Conservation (phyloP, 2,888 invertebrate genomes). For the Cheilosia vernalis region DNA sequence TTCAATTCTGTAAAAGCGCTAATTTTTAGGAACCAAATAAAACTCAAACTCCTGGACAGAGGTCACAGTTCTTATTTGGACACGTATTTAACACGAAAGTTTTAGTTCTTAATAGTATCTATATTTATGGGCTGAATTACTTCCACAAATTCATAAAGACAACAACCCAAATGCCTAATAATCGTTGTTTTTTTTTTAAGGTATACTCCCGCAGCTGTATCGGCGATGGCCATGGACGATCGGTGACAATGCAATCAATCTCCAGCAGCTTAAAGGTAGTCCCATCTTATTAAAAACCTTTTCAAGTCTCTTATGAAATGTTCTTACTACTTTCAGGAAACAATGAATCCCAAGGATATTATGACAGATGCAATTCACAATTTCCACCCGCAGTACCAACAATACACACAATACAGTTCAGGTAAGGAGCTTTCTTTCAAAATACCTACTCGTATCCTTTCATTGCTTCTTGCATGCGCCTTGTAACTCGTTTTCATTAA, state of each 20-base stretch:
- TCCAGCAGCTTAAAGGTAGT: conserved; percentile 97
- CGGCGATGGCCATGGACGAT: conserved; percentile 93
- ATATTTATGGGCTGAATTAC: no score
- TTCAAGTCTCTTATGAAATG: conserved; percentile 1
- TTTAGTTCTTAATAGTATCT: no score
- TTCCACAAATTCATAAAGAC: no score
- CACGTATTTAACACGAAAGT: no score
- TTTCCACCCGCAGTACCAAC: conserved; percentile 99
- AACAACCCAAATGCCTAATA: neutral
- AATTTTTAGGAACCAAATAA: no score
- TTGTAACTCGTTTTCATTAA: conserved; percentile 52
- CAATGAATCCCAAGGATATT: conserved; percentile 99
- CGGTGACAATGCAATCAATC: conserved; percentile 99
- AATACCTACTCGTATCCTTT: conserved; percentile 20
- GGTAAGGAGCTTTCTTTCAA: conserved; percentile 86
- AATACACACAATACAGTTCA: conserved; percentile 98
- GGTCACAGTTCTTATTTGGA: no score
- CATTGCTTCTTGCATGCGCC: conserved; percentile 75
- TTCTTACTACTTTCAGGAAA: conserved; percentile 87
- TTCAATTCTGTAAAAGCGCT: no score
- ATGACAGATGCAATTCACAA: conserved; percentile 99
- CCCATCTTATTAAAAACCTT: neutral
- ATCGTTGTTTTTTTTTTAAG: conserved; percentile 76
- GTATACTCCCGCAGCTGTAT: conserved; percentile 91
- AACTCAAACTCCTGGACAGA: no score